phyloP scores from a whole-genome alignment of 2,888 invertebrate species.

The Laothoe populi region DNA sequence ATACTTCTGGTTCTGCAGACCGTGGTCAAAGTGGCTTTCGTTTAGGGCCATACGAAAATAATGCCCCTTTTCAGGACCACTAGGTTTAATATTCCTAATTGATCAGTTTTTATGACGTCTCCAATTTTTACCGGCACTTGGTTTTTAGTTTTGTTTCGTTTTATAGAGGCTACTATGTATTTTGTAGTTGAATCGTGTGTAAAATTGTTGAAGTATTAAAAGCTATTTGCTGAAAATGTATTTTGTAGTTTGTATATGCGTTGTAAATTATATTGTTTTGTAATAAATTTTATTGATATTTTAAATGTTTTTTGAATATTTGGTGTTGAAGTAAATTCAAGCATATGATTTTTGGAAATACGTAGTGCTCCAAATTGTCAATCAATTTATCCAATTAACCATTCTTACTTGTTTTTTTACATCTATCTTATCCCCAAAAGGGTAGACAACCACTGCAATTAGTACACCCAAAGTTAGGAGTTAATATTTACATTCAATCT shows the following conservation, averaged over 20 bases:
- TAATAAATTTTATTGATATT: constrained; percentile 5
- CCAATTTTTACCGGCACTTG: background rate
- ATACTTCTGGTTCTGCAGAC: constrained; percentile 71
- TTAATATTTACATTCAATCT: no score
- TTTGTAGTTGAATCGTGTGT: background rate
- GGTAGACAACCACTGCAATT: no score
- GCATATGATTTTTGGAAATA: no score
- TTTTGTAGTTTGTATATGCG: background rate
- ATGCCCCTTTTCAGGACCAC: background rate
- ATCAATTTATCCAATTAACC: no score
- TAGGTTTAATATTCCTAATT: background rate
- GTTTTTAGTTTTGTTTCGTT: background rate
- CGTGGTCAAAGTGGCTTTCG: constrained; percentile 69
- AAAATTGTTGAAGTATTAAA: constrained; percentile 4
- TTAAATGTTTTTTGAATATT: background rate
- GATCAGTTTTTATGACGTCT: background rate
- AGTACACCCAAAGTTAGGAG: no score
- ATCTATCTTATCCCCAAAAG: no score
- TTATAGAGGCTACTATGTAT: background rate
- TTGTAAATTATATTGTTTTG: constrained; percentile 20
- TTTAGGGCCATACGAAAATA: constrained; percentile 41
- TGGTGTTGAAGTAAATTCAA: no score
- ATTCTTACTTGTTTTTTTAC: no score
- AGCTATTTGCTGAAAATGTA: constrained; percentile 3
- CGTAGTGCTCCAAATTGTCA: no score